Evolutionary conservation across 37 sponge, comb jelly and placozoan species (phyloP), one percentile per base, ranked within the genome.

Genomic region (Cliona cf. orientalis): DNA sequence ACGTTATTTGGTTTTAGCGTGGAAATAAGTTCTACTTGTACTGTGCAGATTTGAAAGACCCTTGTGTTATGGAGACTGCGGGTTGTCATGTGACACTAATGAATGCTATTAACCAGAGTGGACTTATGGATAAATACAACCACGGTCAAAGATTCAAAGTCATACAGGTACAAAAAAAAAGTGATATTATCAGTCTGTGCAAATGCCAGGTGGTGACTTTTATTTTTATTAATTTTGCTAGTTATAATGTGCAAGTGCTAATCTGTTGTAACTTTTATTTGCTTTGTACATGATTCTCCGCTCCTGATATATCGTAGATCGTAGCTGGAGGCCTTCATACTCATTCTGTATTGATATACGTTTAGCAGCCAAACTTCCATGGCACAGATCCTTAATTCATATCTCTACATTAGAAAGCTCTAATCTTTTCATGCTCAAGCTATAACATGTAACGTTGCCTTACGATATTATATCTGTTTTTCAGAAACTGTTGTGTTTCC

Each of bases 401-500:
- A n/a, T n/a, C n/a, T n/a, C n/a, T n/a, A n/a, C n/a, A n/a, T n/a
- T n/a, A n/a, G n/a, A n/a, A n/a, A n/a, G n/a, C n/a, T n/a, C n/a
- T n/a, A n/a, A n/a, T n/a, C n/a, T n/a, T n/a, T n/a, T n/a, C n/a
- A n/a, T n/a, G n/a, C n/a, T n/a, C n/a, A n/a, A n/a, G n/a, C n/a
- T n/a, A n/a, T n/a, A n/a, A n/a, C n/a, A n/a, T n/a, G n/a, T n/a
- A n/a, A n/a, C n/a, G n/a, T n/a, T n/a, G n/a, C n/a, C n/a, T n/a
- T n/a, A n/a, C n/a, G n/a, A 33, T 43, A 65, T 9, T 34, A 1
- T 46, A n/a, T 58, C 40, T 59, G 5, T 67, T 40, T 42, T 80
- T 55, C 75, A 84, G 85, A 84, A 84, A 84, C 77, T 84, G 44
- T 44, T 84, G 69, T 69, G 35, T 37, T 66, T 76, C 28, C 77